Percentiles rank a stretch among this genome's conserved stretches.
phyloP scores from a whole-genome alignment of 2,888 invertebrate species.

The Endomychus coccineus region DNA sequence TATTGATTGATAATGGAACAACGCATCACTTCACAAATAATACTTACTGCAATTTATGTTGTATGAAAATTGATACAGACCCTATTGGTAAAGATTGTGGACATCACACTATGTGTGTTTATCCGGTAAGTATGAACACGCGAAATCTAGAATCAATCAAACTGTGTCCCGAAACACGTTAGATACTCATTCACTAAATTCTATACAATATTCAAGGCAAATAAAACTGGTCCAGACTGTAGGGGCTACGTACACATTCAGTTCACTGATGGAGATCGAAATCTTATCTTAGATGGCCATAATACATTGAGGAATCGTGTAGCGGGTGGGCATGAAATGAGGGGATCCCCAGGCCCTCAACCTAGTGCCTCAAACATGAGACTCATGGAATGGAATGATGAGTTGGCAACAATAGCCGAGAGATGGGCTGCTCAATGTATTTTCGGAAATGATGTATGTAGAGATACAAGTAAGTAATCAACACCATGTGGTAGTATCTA shows the following conservation, averaged over 20 bases:
- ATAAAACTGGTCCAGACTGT: constrained; percentile 27
- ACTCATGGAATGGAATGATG: constrained; percentile 40
- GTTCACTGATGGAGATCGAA: constrained; percentile 37
- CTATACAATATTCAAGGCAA: constrained; percentile 10
- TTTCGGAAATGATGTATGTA: constrained; percentile 39
- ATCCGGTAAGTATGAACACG: constrained; percentile 18
- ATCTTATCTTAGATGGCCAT: constrained; percentile 40
- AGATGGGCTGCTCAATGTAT: constrained; percentile 44
- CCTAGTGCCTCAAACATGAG: constrained; percentile 40
- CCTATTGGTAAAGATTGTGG: constrained; percentile 33
- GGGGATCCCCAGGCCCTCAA: constrained; percentile 41
- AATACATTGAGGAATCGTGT: constrained; percentile 41
- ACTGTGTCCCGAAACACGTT: too few species aligned
- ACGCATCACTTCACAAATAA: constrained; percentile 20
- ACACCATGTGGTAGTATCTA: constrained; percentile 18
- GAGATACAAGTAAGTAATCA: constrained; percentile 35
- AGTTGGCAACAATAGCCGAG: constrained; percentile 41
- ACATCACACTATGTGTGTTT: constrained; percentile 34
- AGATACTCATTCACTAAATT: background rate
- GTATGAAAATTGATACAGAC: constrained; percentile 26
- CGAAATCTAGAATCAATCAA: background rate
- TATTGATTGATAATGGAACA: too few species aligned
- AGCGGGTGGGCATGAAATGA: constrained; percentile 36
- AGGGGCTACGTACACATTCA: constrained; percentile 30
- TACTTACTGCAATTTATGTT: constrained; percentile 33